Evolutionary conservation across 92 coral and sea anemone genomes (phyloP).

Genomic region (Actinernus sp.): DNA sequence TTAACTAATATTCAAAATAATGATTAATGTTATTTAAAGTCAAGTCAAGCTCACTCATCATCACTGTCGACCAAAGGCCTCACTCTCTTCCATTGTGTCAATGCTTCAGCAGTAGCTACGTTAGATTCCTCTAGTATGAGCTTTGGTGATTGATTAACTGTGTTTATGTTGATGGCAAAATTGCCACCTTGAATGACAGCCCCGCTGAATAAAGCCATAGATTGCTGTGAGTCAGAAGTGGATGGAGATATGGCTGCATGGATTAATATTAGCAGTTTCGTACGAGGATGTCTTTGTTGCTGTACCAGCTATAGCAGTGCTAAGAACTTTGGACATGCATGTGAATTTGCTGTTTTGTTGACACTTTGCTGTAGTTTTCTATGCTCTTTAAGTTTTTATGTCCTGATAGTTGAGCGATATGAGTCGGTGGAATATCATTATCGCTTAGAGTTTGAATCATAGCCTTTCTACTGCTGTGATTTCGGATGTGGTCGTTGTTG

Average conservation of each 20-base stretch:
- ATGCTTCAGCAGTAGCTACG: too few relatives aligned
- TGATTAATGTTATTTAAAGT: not conserved
- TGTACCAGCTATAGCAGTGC: constrained; percentile 11
- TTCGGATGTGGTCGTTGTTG: not conserved
- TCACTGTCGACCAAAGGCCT: constrained; percentile 10
- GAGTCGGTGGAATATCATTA: constrained; percentile 17
- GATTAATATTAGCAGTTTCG: too few relatives aligned
- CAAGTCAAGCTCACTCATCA: constrained; percentile 1
- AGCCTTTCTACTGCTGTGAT: too few relatives aligned
- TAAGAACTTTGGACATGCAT: constrained; percentile 29
- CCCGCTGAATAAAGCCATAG: too few relatives aligned
- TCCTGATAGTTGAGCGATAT: constrained; percentile 12
- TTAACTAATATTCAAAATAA: too few relatives aligned
- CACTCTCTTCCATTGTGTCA: constrained; percentile 11
- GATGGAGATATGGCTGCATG: too few relatives aligned
- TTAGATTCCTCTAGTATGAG: too few relatives aligned
- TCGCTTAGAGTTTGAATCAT: too few relatives aligned
- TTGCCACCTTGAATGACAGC: constrained; percentile 22
- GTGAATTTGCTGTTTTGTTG: constrained; percentile 23
- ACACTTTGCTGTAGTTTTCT: too few relatives aligned
- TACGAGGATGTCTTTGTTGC: constrained; percentile 15
- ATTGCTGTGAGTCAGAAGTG: constrained; percentile 27
- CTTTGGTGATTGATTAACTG: constrained; percentile 6
- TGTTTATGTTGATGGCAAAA: constrained; percentile 19
- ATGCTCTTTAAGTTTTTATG: too few relatives aligned